phyloP scores from a whole-genome alignment of 2,797 vertebrate genomes.

The Paramormyrops hopkinsi region DNA sequence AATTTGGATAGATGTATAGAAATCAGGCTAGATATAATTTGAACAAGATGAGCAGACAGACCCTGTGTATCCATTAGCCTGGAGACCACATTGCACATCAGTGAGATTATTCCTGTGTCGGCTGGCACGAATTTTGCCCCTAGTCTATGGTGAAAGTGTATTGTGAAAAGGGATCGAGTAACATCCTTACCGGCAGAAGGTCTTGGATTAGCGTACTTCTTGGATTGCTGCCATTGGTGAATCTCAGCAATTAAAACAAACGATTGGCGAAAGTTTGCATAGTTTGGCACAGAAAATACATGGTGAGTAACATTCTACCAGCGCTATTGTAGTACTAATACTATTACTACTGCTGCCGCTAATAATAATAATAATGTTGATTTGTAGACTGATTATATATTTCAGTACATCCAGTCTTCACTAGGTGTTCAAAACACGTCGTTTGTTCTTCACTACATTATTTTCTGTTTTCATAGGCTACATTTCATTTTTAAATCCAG shows the following conservation, averaged over 20 bases:
- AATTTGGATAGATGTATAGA: not conserved
- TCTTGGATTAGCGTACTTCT: not conserved
- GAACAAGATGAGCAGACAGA: not conserved
- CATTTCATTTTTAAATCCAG: not conserved
- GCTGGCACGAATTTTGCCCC: not conserved
- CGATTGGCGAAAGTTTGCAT: not conserved
- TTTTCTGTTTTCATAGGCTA: not conserved
- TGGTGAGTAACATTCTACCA: not conserved
- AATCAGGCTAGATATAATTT: not conserved
- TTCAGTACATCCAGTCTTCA: not conserved
- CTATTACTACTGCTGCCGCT: not conserved
- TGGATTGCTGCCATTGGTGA: not conserved
- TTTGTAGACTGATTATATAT: not conserved
- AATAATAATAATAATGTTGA: not conserved
- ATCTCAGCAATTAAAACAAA: not conserved
- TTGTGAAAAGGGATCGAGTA: not conserved
- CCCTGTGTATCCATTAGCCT: not conserved
- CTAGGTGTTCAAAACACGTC: not conserved
- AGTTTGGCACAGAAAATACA: not conserved
- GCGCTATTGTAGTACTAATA: not conserved
- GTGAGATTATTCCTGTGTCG: not conserved
- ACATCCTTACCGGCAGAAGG: not conserved
- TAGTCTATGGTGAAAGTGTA: not conserved
- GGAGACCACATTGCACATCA: not conserved
- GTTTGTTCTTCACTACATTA: not conserved